phyloP scores from a whole-genome alignment of 2,888 invertebrate genomes.

The Megaustenia siamemsis region DNA sequence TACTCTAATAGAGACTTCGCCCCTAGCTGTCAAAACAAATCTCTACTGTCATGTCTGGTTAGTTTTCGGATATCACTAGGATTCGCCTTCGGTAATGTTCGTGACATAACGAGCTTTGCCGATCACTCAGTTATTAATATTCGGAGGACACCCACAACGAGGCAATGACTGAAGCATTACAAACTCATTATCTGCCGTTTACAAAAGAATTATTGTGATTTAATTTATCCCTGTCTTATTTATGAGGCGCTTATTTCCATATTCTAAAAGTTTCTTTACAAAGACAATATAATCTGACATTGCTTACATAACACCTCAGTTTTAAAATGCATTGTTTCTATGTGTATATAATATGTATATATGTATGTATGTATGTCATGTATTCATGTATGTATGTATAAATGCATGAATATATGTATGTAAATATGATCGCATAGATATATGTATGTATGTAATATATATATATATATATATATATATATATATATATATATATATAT shows the following conservation, averaged over 20 bases:
- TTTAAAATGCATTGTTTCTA: no score
- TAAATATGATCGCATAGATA: no score
- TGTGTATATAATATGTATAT: no score
- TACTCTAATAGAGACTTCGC: neutral
- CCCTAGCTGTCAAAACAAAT: constrained; percentile 37
- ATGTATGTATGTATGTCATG: no score
- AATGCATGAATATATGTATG: no score
- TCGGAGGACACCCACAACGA: neutral
- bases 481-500: neutral
- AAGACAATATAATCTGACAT: no score
- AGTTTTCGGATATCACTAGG: constrained; percentile 1
- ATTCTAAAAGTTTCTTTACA: no score
- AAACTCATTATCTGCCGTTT: neutral
- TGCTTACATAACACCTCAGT: no score
- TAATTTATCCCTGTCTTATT: no score
- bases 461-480: neutral
- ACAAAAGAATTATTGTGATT: neutral
- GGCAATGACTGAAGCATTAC: neutral
- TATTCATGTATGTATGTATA: no score
- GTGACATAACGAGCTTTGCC: constrained; percentile 27
- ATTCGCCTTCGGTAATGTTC: constrained; percentile 27
- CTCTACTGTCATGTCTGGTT: constrained; percentile 6
- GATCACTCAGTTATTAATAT: constrained; percentile 11
- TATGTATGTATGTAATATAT: no score
- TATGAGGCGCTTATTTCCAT: no score